A percentile compares a stretch with the other conserved stretches of the same genome.
Conservation (phyloP, 2,888 invertebrate genomes). For the Nezara viridula region DNA sequence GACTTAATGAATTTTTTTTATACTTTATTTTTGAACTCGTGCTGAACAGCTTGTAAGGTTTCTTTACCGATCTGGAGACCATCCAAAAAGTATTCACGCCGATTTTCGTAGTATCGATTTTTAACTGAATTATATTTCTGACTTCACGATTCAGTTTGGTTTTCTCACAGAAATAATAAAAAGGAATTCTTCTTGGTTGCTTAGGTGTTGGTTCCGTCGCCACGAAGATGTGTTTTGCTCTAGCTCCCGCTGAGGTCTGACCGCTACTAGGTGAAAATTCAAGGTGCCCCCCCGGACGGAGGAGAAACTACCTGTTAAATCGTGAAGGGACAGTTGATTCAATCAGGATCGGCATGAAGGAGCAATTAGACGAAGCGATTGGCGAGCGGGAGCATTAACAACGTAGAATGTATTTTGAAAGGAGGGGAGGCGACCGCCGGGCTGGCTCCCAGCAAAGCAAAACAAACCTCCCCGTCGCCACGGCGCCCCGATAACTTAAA, state of each 20-base stretch:
- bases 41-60: neutral
- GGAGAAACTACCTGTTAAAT: conserved; percentile 36
- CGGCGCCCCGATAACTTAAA: conserved; percentile 62
- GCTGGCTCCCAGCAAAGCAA: conserved; percentile 57
- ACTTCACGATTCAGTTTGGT: neutral
- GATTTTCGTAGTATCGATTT: neutral
- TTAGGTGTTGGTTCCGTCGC: neutral
- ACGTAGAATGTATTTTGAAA: conserved; percentile 64
- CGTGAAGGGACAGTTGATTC: conserved; percentile 37
- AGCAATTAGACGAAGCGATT: conserved; percentile 43
- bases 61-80: neutral
- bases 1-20: too few relatives aligned
- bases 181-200: neutral
- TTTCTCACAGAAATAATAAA: neutral
- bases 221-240: neutral
- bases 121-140: neutral
- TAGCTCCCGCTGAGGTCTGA: neutral
- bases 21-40: neutral
- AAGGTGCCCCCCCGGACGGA: neutral
- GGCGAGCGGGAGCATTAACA: conserved; percentile 61
- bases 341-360: conserved; percentile 16
- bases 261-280: conserved; percentile 22
- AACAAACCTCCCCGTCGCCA: conserved; percentile 39
- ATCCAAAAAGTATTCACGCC: neutral
- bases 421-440: conserved; percentile 60